Evolutionary conservation across 2,797 vertebrate species (phyloP).

Genomic region (Rhodeus uyekii): DNA sequence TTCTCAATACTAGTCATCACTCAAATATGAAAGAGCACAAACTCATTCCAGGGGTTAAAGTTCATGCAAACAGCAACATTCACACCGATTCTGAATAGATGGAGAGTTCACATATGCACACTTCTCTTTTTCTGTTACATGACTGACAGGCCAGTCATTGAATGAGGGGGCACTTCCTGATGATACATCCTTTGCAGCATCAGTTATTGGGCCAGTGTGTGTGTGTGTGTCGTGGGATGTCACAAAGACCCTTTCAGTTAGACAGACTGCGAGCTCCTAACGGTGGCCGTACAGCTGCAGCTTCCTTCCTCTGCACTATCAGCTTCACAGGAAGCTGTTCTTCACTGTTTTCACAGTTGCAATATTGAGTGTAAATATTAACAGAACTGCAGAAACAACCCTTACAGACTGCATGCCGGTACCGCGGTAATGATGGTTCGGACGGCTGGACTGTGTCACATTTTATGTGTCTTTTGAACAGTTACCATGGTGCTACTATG

Average conservation of each 20-base stretch:
- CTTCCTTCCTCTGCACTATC: constrained; percentile 60
- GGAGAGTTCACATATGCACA: background rate
- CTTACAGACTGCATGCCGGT: background rate
- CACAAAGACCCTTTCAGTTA: constrained; percentile 56
- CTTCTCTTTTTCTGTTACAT: constrained; percentile 7
- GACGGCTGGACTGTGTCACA: no score
- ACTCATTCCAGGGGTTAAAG: background rate
- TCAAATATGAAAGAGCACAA: background rate
- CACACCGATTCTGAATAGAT: background rate
- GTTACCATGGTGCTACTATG: background rate
- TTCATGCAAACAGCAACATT: background rate
- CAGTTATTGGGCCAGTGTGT: constrained; percentile 6
- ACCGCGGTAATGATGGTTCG: background rate
- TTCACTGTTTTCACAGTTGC: background rate
- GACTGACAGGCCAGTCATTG: constrained; percentile 26
- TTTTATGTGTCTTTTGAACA: background rate
- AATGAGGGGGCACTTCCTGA: constrained; percentile 15
- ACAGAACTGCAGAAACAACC: background rate
- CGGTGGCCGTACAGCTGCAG: constrained; percentile 58
- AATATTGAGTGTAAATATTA: constrained; percentile 4
- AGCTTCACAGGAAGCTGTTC: constrained; percentile 34
- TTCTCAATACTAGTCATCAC: background rate
- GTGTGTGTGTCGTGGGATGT: constrained; percentile 43
- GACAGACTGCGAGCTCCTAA: constrained; percentile 52
- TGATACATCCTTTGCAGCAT: constrained; percentile 21